Conservation (phyloP, 2,113 vertebrate genomes). For the Alexandromys fortis region DNA sequence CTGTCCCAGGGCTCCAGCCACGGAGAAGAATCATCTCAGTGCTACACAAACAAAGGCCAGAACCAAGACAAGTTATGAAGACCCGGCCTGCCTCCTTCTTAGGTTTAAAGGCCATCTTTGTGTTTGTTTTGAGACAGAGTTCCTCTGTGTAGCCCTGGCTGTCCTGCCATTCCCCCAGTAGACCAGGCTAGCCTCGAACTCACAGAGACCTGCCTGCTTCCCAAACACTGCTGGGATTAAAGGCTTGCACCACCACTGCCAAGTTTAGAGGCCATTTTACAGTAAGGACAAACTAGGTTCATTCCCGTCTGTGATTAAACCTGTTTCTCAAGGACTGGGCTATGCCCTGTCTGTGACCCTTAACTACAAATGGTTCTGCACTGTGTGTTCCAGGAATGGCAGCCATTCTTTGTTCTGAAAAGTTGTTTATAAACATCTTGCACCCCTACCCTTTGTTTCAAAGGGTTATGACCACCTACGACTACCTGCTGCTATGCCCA, state of each 20-base stretch:
- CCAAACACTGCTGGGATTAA: no score
- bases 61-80: no score
- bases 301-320: not conserved
- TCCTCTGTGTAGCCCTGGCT: no score
- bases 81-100: not conserved
- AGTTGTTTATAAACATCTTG: not conserved
- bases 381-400: not conserved
- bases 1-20: not conserved
- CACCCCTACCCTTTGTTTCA: not conserved
- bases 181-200: no score
- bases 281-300: not conserved
- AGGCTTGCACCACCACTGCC: no score
- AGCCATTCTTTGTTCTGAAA: not conserved
- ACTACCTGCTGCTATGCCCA: not conserved
- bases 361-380: not conserved
- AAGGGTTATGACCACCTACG: not conserved
- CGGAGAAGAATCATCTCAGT: not conserved
- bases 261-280: not conserved
- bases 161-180: no score
- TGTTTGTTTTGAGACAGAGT: not conserved
- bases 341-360: not conserved
- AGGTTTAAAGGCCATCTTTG: not conserved
- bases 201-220: no score
- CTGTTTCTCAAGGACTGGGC: not conserved
- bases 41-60: not conserved